A percentile compares a stretch with the other conserved stretches of the same genome.
Evolutionary conservation across 2,888 invertebrate genomes (phyloP).

Genomic region (Stenchaetothrips biformis): DNA sequence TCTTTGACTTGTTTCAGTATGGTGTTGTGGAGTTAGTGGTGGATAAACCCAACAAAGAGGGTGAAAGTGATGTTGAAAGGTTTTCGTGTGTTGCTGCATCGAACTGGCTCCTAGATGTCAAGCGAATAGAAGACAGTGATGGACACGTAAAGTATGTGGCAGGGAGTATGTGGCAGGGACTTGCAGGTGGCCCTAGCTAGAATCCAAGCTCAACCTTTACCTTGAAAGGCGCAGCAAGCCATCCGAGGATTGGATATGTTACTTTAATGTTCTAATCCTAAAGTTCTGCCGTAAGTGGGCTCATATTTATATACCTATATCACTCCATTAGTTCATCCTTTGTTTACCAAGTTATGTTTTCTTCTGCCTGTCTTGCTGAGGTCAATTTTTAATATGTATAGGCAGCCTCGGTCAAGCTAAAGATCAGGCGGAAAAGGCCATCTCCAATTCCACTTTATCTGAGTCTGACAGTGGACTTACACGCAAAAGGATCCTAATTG

Average conservation of each 20-base stretch:
- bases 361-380: not conserved
- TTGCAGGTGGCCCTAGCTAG: not conserved
- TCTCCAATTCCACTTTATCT: not conserved
- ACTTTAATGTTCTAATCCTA: not conserved
- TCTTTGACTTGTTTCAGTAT: too few species aligned
- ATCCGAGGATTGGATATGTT: not conserved
- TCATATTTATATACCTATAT: too few species aligned
- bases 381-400: too few species aligned
- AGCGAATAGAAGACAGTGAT: not conserved
- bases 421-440: not conserved
- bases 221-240: not conserved
- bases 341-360: too few species aligned
- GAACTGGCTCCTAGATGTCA: not conserved
- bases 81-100: not conserved
- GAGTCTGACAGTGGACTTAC: not conserved
- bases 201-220: not conserved
- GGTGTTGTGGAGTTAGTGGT: not conserved
- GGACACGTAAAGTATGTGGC: too few species aligned
- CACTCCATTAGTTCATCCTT: not conserved
- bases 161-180: not conserved
- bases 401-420: not conserved
- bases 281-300: constrained; percentile 11
- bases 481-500: not conserved
- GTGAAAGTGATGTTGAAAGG: not conserved
- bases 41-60: not conserved